A percentile compares a stretch with the other conserved stretches of the same genome.
Conservation (phyloP, 2,797 vertebrate genomes). For the Catostomus latipinnis region DNA sequence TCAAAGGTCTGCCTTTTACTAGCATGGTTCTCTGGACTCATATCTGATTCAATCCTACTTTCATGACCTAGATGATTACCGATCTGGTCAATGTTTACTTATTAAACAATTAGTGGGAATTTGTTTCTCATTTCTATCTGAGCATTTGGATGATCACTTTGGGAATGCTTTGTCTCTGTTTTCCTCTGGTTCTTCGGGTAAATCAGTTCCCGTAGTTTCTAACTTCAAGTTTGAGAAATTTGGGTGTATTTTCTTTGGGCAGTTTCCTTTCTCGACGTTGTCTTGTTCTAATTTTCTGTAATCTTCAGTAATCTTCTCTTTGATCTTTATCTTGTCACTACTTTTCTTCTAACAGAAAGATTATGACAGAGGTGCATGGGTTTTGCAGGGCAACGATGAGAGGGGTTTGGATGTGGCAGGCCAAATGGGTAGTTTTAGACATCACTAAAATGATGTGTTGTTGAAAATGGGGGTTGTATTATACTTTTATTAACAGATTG, state of each 20-base stretch:
- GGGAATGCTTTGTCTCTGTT: constrained; percentile 34
- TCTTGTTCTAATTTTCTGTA: constrained; percentile 19
- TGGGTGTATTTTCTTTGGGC: constrained; percentile 21
- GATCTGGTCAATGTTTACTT: constrained; percentile 27
- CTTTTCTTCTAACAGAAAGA: constrained; percentile 15
- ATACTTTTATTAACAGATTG: not conserved
- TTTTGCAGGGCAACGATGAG: constrained; percentile 6
- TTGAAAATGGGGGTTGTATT: not conserved
- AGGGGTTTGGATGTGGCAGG: constrained; percentile 37
- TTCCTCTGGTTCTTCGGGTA: not conserved
- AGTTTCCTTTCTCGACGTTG: not conserved
- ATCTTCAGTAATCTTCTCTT: not conserved
- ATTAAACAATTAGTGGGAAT: not conserved
- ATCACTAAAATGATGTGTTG: not conserved
- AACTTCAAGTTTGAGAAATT: not conserved
- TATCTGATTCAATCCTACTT: not conserved
- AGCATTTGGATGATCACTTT: constrained; percentile 45
- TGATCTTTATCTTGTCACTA: constrained; percentile 18
- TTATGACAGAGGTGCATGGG: constrained; percentile 4
- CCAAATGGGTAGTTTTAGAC: not conserved
- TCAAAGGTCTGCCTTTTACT: constrained; percentile 28
- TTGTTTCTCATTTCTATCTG: constrained; percentile 17
- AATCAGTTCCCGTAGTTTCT: not conserved
- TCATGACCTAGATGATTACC: constrained; percentile 23
- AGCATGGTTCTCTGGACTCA: not conserved